Evolutionary conservation across 2,113 vertebrate species (phyloP), one percentile per base, ranked within the genome.

Genomic region (Colinus virginianus): DNA sequence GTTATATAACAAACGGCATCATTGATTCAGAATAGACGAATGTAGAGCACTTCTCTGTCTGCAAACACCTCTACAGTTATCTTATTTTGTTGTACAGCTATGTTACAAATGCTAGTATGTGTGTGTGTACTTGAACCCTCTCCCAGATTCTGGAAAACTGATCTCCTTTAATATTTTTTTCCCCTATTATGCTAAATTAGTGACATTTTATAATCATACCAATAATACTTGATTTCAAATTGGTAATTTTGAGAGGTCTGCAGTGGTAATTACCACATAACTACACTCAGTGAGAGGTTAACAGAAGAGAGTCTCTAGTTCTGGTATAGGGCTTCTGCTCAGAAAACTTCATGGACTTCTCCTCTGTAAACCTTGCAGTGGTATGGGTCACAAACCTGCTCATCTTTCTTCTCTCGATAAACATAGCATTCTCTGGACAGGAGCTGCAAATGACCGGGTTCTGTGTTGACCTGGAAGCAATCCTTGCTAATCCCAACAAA

Each of bases 211-310:
- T 76, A 56, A 69, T 78, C 28, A 7, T 32, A 32, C 67, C 68
- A 3, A 59, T 61, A 32, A n/a, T 53, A 28, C 55, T 84, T 34
- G 19, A 43, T 61, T 89, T 61, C 58, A 62, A 32, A 69, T 83
- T 28, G 20, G 45, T 93, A 68, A 21, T 84, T 91, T 89, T 48
- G 72, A 77, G 56, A 85, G 82, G 45, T 90, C 34, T 43, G 59
- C 13, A 46, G 48, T 38, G 53, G n/a, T 46, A 69, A 40, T 38
- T 56, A 12, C 58, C 55, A 14, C 75, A 63, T 30, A 30, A 32
- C 19, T 40, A 1, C 6, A 10, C 26, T 79, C 13, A 38, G 43
- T 21, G 76, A 48, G 40, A 79, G 64, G 48, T 13, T 26, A 63
- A 11, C 15, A 19, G 67, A 13, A 78, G 67, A 26, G 26, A 75